Evolutionary conservation across 2,888 invertebrate species (phyloP).

Genomic region (Nemotelus nigrinus): DNA sequence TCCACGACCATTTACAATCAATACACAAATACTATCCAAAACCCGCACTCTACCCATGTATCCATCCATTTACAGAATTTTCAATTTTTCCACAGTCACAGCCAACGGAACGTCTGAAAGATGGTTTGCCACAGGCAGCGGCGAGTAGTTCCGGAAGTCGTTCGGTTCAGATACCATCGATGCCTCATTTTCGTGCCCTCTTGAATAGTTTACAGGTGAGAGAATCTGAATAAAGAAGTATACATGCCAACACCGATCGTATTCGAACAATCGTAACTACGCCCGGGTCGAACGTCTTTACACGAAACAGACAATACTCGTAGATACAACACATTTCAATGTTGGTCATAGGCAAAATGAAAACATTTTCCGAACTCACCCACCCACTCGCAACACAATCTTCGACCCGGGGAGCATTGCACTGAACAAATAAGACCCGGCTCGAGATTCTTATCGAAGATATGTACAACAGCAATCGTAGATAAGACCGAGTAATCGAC

Average conservation of each 20-base stretch:
- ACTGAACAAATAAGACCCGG: background rate
- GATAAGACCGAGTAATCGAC: slow-evolving; percentile 6
- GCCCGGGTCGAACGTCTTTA: background rate
- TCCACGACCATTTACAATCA: background rate
- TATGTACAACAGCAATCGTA: background rate
- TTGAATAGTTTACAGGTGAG: slow-evolving; percentile 80
- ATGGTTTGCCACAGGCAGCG: slow-evolving; percentile 62
- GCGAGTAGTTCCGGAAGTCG: slow-evolving; percentile 64
- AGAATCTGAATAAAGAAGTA: slow-evolving; percentile 49
- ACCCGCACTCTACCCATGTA: background rate
- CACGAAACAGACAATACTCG: background rate
- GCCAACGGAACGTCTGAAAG: slow-evolving; percentile 62
- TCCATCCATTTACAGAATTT: slow-evolving; percentile 33
- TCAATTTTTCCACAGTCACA: slow-evolving; percentile 58
- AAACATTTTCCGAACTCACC: slow-evolving; percentile 24
- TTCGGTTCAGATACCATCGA: slow-evolving; percentile 61
- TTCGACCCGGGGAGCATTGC: background rate
- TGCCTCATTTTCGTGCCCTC: slow-evolving; percentile 77
- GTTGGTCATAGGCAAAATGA: background rate
- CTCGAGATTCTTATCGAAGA: background rate
- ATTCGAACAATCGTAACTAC: too few relatives aligned
- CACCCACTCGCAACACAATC: slow-evolving; percentile 17
- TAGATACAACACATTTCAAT: background rate
- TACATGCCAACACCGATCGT: background rate
- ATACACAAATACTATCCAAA: background rate